Percentiles rank a stretch among this genome's conserved stretches.
Conservation (phyloP, 1,140 invertebrate species). For the Aphelinus atriplicis region DNA sequence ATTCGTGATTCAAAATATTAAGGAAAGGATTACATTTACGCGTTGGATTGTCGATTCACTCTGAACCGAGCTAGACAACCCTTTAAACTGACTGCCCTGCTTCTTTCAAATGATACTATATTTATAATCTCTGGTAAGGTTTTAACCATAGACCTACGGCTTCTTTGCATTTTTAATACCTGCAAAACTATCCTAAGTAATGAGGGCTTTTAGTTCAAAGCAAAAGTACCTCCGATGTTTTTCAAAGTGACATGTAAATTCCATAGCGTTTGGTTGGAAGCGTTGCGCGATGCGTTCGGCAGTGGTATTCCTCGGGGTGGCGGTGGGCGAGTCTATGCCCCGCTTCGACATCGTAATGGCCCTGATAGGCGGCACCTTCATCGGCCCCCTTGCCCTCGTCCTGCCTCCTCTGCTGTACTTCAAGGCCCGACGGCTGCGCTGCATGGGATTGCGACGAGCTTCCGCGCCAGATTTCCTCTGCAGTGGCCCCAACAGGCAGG, state of each 20-base stretch:
- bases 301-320: conserved; percentile 77
- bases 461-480: conserved; percentile 43
- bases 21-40: too few species aligned
- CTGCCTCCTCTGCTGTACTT: conserved; percentile 85
- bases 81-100: too few species aligned
- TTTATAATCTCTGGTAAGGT: too few species aligned
- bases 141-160: too few species aligned
- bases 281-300: conserved; percentile 78
- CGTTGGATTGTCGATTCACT: too few species aligned
- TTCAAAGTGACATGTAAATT: conserved; percentile 31
- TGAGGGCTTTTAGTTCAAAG: too few species aligned
- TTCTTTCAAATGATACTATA: too few species aligned
- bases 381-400: conserved; percentile 85
- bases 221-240: too few species aligned
- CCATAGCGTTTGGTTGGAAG: conserved; percentile 82
- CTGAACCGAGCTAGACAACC: too few species aligned
- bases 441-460: conserved; percentile 21
- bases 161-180: too few species aligned
- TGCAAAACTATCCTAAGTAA: too few species aligned
- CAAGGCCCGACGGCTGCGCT: conserved; percentile 55
- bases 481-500: conserved; percentile 48
- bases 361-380: conserved; percentile 84
- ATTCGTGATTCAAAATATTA: too few species aligned
- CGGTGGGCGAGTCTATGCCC: conserved; percentile 84
- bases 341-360: conserved; percentile 91